Base-by-base conservation (phyloP, 2,797 vertebrate species). In the Hypotaenidia okinawae region DNA sequence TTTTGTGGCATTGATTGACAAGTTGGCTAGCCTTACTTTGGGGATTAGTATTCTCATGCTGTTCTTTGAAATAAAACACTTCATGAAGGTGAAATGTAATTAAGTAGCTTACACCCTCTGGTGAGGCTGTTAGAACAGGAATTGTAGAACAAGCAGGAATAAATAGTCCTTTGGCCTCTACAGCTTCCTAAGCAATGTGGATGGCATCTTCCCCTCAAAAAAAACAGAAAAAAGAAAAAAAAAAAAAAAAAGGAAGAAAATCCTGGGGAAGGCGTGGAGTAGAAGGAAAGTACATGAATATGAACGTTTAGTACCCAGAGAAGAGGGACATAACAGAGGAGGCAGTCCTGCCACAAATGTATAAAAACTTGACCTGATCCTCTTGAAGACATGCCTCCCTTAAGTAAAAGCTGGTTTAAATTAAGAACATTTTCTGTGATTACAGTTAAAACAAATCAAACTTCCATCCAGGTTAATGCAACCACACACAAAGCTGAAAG, bases 371-470 rank as follows among this genome's bases (percentile, higher is more conserved):
- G 43, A 8, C 47, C 51, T 77, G 82, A 74, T 72, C 32, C 51
- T 61, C 35, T 64, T 77, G 54, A 89, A 79, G 72, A 25, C 47
- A 59, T 37, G 21, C 18, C 23, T 89, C 11, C 64, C 30, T 78
- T 73, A 87, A 79, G 63, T 69, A 84, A 86, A 80, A 82, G 10
- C 21, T 76, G 22, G n/a, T 89, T 80, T 87, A 74, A 85, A 73
- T 89, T 30, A 70, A 68, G 61, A 87, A 75, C 21, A 16, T 75
- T 91, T 91, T 78, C 7, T 93, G 76, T 94, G 39, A 61, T 92
- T 94, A 83, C 35, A 52, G 57, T 80, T 86, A 18, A 89, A 91
- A 33, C 49, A 75, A 17, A 70, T 41, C 59, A 51, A 74, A 77
- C 49, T 89, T 82, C 67, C 49, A 54, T 64, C 39, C 30, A 79